Evolutionary conservation across 2,113 vertebrate species (phyloP).

Genomic region (Rhinoptilus africanus): DNA sequence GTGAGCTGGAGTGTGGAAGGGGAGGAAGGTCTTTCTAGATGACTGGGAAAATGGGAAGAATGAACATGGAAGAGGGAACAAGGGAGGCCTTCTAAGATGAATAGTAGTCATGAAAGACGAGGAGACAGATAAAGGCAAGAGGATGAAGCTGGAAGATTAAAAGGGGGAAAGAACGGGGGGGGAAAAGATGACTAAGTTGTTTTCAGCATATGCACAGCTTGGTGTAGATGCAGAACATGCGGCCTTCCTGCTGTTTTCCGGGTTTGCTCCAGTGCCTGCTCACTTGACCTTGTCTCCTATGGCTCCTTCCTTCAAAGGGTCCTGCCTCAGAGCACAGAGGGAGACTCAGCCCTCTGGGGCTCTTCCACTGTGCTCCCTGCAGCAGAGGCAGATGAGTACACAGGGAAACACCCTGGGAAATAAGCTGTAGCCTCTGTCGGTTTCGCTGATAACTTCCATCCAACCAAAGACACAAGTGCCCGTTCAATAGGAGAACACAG

Average conservation of each 20-base stretch:
- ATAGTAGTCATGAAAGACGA: neutral
- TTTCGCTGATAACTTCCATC: neutral
- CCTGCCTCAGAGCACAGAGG: neutral
- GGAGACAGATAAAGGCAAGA: neutral
- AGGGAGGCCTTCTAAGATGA: neutral
- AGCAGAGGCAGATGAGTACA: neutral
- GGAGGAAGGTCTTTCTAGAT: neutral
- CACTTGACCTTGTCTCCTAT: neutral
- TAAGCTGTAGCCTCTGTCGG: neutral
- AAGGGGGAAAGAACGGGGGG: neutral
- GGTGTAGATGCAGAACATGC: neutral
- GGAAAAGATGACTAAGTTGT: rapidly evolving
- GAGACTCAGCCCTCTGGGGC: neutral
- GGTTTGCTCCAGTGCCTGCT: neutral
- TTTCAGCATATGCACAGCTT: neutral
- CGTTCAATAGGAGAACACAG: neutral
- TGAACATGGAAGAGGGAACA: neutral
- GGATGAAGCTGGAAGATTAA: neutral
- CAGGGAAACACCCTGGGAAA: neutral
- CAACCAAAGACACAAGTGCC: neutral
- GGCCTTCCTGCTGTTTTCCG: neutral
- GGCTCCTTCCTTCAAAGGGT: neutral
- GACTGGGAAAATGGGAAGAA: neutral
- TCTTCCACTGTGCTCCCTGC: neutral
- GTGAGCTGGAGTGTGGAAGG: neutral